These are phyloP conservation scores for Epistrophe eligans DNA, from an alignment of 2,888 invertebrate species.

Conservation along the genomic window DNA sequence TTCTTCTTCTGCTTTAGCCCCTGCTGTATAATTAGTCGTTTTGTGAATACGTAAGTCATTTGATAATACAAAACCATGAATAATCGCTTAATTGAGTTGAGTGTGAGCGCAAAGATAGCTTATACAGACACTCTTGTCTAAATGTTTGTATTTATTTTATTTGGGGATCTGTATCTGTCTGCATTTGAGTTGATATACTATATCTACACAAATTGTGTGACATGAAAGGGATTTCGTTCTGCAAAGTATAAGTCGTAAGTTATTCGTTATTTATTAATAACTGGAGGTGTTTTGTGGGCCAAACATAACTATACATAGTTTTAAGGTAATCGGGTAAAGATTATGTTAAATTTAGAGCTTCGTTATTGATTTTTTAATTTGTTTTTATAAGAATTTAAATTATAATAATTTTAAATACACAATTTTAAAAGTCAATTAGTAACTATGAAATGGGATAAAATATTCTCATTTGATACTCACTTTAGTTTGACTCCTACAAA, in stretches of 20 bases:
- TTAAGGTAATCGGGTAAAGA: slow-evolving; percentile 1
- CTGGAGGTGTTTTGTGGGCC: slow-evolving; percentile 3
- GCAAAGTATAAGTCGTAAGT: slow-evolving; percentile 10
- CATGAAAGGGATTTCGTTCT: not conserved
- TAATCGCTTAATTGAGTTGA: slow-evolving; percentile 54
- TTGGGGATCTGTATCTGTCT: slow-evolving; percentile 2
- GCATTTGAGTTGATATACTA: not conserved
- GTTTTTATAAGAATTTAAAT: not conserved
- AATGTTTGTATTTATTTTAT: slow-evolving; percentile 13
- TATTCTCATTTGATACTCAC: too few relatives aligned
- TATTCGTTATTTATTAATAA: slow-evolving; percentile 46
- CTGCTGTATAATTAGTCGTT: too few relatives aligned
- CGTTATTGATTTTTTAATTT: not conserved
- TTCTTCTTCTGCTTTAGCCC: not conserved
- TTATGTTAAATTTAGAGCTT: not conserved
- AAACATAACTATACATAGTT: not conserved
- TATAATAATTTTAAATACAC: too few relatives aligned
- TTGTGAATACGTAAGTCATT: slow-evolving; percentile 50
- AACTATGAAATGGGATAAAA: too few relatives aligned
- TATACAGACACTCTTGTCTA: not conserved
- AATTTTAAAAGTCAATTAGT: too few relatives aligned
- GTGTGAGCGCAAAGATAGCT: slow-evolving; percentile 20
- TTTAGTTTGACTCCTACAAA: too few relatives aligned
- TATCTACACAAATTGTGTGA: slow-evolving; percentile 11
- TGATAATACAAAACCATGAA: slow-evolving; percentile 56